Evolutionary conservation across 2,888 invertebrate species (phyloP).

Genomic region (Masnerella sp.): DNA sequence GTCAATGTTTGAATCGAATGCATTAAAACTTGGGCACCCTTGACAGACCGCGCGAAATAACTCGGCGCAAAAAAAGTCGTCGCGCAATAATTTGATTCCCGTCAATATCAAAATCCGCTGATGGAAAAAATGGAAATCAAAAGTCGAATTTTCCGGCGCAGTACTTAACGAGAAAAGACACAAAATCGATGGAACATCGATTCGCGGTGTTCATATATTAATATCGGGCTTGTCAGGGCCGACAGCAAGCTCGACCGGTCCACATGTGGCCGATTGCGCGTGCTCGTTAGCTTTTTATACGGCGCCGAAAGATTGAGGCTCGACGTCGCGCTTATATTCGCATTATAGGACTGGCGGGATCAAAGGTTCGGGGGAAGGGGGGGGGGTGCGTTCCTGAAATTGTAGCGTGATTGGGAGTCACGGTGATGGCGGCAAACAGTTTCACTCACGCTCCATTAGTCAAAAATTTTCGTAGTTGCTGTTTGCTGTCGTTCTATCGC

Average conservation of each 20-base stretch:
- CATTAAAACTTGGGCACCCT: conserved; percentile 11
- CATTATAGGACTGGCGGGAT: conserved; percentile 47
- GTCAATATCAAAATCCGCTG: conserved; percentile 21
- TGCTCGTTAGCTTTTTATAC: conserved; percentile 32
- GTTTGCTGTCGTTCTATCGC: conserved; percentile 61
- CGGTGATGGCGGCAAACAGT: conserved; percentile 71
- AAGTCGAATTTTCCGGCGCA: conserved; percentile 32
- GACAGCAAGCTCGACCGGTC: not conserved
- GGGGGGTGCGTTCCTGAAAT: conserved; percentile 60
- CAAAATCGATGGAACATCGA: conserved; percentile 43
- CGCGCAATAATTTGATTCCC: conserved; percentile 39
- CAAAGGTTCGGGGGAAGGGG: conserved; percentile 58
- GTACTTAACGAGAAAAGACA: conserved; percentile 47
- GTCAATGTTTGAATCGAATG: conserved; percentile 16
- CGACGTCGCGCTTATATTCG: conserved; percentile 50
- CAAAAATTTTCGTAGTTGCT: conserved; percentile 61
- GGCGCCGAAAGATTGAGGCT: conserved; percentile 39
- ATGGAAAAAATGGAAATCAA: conserved; percentile 48
- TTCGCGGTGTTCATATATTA: conserved; percentile 42
- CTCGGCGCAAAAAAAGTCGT: conserved; percentile 19
- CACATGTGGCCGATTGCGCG: conserved; percentile 14
- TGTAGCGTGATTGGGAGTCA: conserved; percentile 66
- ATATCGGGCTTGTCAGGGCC: conserved; percentile 27
- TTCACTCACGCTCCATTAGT: conserved; percentile 74
- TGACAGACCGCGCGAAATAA: conserved; percentile 8